Conservation (phyloP, 2,797 vertebrate genomes). For the Merluccius polli region DNA sequence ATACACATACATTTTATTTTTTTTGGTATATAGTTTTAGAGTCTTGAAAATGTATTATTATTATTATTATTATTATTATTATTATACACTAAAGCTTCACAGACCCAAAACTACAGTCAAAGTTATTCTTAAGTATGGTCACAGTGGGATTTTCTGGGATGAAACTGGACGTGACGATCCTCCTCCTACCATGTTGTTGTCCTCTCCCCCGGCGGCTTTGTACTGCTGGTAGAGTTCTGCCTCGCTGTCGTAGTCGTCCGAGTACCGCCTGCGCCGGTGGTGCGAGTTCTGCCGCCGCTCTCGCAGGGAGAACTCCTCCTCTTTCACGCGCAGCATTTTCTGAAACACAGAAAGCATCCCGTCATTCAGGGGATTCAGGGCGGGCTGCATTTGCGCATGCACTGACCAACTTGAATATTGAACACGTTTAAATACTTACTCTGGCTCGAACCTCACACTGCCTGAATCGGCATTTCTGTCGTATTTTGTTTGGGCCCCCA, state of each 20-base stretch:
- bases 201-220: conserved; percentile 74
- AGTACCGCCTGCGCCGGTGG: conserved; percentile 80
- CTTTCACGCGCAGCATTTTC: conserved; percentile 92
- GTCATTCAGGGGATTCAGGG: background rate
- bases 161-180: background rate
- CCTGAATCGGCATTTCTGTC: conserved; percentile 91
- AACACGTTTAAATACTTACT: conserved; percentile 61
- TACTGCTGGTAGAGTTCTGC: conserved; percentile 86
- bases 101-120: background rate
- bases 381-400: background rate
- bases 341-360: conserved; percentile 43
- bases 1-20: background rate
- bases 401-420: background rate
- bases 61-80: too few relatives aligned
- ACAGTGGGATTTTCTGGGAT: background rate
- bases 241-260: conserved; percentile 85
- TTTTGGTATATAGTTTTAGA: too few relatives aligned
- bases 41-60: too few relatives aligned
- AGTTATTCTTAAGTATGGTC: background rate
- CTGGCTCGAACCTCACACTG: conserved; percentile 92
- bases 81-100: background rate
- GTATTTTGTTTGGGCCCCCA: conserved; percentile 94
- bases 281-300: conserved; percentile 82
- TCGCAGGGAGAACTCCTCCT: conserved; percentile 76
- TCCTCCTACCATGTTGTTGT: conserved; percentile 69